Percentiles rank a stretch among this genome's conserved stretches.
phyloP scores from a whole-genome alignment of 1,140 invertebrate genomes.

The Conus betulinus region DNA sequence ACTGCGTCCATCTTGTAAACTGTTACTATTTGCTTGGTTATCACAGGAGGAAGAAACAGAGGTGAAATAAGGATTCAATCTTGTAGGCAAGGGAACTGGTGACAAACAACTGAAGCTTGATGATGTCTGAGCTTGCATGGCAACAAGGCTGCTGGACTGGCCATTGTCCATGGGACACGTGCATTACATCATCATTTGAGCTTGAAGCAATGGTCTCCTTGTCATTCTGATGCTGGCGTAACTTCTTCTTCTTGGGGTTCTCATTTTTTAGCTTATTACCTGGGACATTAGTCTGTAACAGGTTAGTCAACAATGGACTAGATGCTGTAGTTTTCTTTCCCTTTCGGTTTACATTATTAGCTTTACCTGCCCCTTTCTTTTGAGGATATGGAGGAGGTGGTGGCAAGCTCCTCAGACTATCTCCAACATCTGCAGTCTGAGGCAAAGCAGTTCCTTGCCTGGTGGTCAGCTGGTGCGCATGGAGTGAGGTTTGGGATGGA shows the following conservation, averaged over 20 bases:
- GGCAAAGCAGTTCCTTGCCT: slow-evolving; percentile 45
- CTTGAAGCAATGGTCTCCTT: slow-evolving; percentile 15
- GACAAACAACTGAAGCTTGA: background rate
- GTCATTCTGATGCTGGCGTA: slow-evolving; percentile 53
- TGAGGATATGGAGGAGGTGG: slow-evolving; percentile 66
- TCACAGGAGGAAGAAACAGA: background rate
- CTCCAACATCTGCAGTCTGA: slow-evolving; percentile 53
- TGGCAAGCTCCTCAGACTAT: slow-evolving; percentile 54
- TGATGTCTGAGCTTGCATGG: background rate
- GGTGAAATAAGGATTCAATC: background rate
- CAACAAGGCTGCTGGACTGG: background rate
- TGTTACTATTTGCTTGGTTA: background rate
- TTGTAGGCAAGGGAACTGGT: background rate
- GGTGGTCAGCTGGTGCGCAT: background rate
- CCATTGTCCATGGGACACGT: background rate
- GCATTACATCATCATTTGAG: slow-evolving; percentile 33
- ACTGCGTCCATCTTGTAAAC: background rate
- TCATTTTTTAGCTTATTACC: background rate
- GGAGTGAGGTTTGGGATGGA: too few relatives aligned
- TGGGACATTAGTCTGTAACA: slow-evolving; percentile 87
- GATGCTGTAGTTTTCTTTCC: slow-evolving; percentile 73
- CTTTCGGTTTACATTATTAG: slow-evolving; percentile 64
- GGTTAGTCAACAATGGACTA: slow-evolving; percentile 92
- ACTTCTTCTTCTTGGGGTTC: slow-evolving; percentile 49
- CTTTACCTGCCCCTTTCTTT: slow-evolving; percentile 50